phyloP scores from a whole-genome alignment of 2,797 vertebrate genomes.

The Synaphobranchus kaupii region DNA sequence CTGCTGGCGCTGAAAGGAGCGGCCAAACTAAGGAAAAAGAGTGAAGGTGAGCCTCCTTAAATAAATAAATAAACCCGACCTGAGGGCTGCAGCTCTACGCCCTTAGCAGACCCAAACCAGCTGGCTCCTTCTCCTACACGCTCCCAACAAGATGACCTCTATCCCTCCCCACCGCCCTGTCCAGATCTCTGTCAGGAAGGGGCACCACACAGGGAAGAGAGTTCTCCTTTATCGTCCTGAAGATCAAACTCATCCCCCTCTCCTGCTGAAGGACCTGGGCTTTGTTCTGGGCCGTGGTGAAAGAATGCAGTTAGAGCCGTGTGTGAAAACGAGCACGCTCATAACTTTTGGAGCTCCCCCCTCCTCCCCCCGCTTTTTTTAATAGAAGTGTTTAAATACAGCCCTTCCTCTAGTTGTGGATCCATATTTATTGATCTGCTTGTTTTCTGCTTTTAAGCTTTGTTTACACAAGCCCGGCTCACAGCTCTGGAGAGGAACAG shows the following conservation, averaged over 20 bases:
- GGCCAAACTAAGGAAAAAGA: not conserved
- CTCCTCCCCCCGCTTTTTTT: not conserved
- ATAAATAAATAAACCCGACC: not conserved
- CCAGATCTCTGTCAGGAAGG: conserved; percentile 11
- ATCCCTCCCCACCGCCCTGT: conserved; percentile 4
- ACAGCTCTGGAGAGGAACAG: not conserved
- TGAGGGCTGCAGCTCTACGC: not conserved
- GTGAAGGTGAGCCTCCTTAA: conserved; percentile 14
- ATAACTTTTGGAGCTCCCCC: not conserved
- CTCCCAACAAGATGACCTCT: conserved; percentile 21
- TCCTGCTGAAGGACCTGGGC: not conserved
- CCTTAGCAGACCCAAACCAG: conserved; percentile 23
- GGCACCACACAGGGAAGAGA: not conserved
- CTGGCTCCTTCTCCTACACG: not conserved
- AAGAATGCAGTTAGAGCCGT: not conserved
- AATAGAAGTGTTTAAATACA: conserved; percentile 7
- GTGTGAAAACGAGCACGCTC: not conserved
- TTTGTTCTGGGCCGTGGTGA: not conserved
- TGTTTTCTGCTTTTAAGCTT: conserved; percentile 14
- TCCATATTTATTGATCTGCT: conserved; percentile 20
- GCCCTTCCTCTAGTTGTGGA: not conserved
- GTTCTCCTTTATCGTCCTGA: conserved; percentile 1
- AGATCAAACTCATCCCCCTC: not conserved
- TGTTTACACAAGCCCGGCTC: not conserved
- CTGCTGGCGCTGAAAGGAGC: not conserved